These are phyloP conservation scores for Tupaia chinensis DNA, from an alignment of 2,113 vertebrate genomes.

Conservation along the genomic window DNA sequence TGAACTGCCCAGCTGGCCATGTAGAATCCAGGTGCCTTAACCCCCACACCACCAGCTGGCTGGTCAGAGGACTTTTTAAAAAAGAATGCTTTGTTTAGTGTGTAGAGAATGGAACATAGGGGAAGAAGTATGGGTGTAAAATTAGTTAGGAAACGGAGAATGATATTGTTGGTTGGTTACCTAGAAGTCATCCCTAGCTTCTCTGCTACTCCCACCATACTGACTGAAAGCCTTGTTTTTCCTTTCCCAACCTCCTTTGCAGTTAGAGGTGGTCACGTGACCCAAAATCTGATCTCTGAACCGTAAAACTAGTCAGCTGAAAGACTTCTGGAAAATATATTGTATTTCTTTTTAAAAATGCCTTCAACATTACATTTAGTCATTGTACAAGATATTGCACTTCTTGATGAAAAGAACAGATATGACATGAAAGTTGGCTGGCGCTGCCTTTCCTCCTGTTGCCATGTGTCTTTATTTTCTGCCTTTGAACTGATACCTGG, in stretches of 20 bases:
- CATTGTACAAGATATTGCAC: background rate
- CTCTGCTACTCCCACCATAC: background rate
- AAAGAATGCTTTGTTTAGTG: background rate
- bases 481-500: constrained; percentile 5
- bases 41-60: too few species aligned
- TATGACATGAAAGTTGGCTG: background rate
- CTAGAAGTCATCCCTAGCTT: background rate
- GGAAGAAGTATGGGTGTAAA: background rate
- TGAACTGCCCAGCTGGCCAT: too few species aligned
- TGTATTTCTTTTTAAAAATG: background rate
- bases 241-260: background rate
- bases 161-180: background rate
- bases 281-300: background rate
- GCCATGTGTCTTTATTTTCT: background rate
- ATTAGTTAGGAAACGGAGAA: background rate
- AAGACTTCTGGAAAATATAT: background rate
- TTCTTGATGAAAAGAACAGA: constrained; percentile 17
- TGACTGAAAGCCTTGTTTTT: background rate
- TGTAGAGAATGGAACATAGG: background rate
- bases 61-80: background rate
- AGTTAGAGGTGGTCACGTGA: background rate
- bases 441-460: background rate
- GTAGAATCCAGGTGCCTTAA: too few species aligned
- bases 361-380: too few species aligned
- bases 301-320: background rate